phyloP scores from a whole-genome alignment of 2,888 invertebrate species.

The Scaptomyza flava region DNA sequence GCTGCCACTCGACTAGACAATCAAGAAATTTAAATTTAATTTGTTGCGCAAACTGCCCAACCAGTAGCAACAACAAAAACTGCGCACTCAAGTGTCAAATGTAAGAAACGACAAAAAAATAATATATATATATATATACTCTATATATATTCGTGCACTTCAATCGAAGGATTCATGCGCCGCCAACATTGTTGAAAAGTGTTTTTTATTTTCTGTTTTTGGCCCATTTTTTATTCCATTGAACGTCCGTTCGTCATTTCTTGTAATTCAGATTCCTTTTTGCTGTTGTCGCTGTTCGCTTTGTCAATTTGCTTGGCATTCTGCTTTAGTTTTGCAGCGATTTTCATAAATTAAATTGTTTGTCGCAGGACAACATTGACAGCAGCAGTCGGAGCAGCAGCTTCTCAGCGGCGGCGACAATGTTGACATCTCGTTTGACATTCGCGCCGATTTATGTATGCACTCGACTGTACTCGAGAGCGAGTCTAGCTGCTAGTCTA shows the following conservation, averaged over 20 bases:
- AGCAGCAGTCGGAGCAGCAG: conserved; percentile 28
- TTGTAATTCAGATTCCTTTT: conserved; percentile 33
- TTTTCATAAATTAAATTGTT: conserved; percentile 81
- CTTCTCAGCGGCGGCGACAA: conserved; percentile 35
- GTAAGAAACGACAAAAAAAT: conserved; percentile 47
- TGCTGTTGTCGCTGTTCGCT: conserved; percentile 41
- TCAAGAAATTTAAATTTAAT: conserved; percentile 81
- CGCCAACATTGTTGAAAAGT: conserved; percentile 40
- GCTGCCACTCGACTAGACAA: conserved; percentile 76
- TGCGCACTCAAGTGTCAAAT: conserved; percentile 77
- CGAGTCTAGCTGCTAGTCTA: conserved; percentile 13
- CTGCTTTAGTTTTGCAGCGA: conserved; percentile 72
- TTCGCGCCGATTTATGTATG: conserved; percentile 60
- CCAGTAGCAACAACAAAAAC: conserved; percentile 29
- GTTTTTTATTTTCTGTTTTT: conserved; percentile 25
- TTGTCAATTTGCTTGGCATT: conserved; percentile 70
- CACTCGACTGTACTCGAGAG: conserved; percentile 19
- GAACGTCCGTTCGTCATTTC: conserved; percentile 9
- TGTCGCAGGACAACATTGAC: conserved; percentile 67
- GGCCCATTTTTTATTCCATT: conserved; percentile 1
- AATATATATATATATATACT: conserved; percentile 8
- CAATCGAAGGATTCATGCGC: conserved; percentile 55
- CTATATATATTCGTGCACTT: conserved; percentile 43
- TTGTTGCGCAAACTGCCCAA: conserved; percentile 77
- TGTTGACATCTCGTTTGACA: conserved; percentile 57